Percentiles rank a stretch among this genome's conserved stretches.
phyloP scores from a whole-genome alignment of 2,797 vertebrate genomes.

The Xerus rutilus region DNA sequence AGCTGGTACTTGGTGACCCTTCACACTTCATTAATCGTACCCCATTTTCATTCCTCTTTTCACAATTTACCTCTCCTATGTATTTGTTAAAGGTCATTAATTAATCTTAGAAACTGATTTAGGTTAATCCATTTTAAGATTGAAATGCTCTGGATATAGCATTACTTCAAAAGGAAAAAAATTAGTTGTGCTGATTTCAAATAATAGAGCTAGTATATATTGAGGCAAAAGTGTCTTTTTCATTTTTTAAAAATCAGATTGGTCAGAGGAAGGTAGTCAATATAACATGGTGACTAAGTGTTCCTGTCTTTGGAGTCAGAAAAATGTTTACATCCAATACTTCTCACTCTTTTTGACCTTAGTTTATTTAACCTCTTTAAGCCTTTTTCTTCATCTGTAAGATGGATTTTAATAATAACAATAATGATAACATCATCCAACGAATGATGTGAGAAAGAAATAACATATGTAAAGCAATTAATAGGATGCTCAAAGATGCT shows the following conservation, averaged over 20 bases:
- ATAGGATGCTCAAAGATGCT: neutral
- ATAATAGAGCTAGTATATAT: neutral
- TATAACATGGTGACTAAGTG: neutral
- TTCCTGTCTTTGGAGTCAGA: neutral
- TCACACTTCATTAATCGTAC: neutral
- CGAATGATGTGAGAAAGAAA: neutral
- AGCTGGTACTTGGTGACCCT: neutral
- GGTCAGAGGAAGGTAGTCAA: neutral
- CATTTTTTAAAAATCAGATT: neutral
- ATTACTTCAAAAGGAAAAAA: neutral
- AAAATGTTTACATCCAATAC: neutral
- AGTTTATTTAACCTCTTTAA: constrained; percentile 30
- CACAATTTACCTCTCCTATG: neutral
- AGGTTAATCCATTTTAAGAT: constrained; percentile 28
- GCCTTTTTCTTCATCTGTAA: constrained; percentile 1
- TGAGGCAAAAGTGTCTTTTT: neutral
- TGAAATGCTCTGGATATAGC: constrained; percentile 8
- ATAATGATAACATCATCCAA: neutral
- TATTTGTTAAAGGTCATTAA: neutral
- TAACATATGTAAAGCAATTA: neutral
- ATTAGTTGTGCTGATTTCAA: constrained; percentile 34
- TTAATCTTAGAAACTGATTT: constrained; percentile 3
- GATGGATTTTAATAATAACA: neutral
- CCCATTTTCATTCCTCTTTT: neutral
- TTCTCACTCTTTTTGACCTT: neutral